A percentile compares a stretch with the other conserved stretches of the same genome.
Evolutionary conservation across 2,797 vertebrate species (phyloP).

Genomic region (Todus mexicanus): DNA sequence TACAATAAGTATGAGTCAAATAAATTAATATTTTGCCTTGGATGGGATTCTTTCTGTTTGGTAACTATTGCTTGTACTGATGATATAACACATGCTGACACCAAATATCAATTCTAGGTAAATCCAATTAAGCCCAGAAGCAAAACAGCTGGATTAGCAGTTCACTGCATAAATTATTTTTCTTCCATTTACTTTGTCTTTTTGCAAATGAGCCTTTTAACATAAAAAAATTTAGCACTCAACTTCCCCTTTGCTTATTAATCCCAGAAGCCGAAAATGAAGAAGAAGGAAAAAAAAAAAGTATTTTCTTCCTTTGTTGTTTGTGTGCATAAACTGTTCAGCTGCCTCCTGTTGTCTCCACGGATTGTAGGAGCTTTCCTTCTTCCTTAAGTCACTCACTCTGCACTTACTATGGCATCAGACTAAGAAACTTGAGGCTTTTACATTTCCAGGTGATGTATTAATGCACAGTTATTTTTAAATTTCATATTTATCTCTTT

Average conservation of each 20-base stretch:
- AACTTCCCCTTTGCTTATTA: slow-evolving; percentile 44
- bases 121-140: slow-evolving; percentile 73
- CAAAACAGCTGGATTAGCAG: slow-evolving; percentile 73
- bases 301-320: neutral
- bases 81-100: slow-evolving; percentile 66
- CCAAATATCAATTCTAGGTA: slow-evolving; percentile 72
- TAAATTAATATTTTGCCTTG: slow-evolving; percentile 46
- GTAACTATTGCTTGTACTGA: slow-evolving; percentile 54
- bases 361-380: neutral
- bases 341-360: neutral
- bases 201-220: slow-evolving; percentile 72
- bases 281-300: neutral
- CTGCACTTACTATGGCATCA: neutral
- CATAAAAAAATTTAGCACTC: slow-evolving; percentile 55
- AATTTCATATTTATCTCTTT: neutral
- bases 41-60: slow-evolving; percentile 30
- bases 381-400: neutral
- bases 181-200: slow-evolving; percentile 69
- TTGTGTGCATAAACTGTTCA: neutral
- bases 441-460: neutral
- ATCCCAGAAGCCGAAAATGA: slow-evolving; percentile 52
- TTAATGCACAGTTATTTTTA: neutral
- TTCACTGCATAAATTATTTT: slow-evolving; percentile 72
- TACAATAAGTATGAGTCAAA: slow-evolving; percentile 36
- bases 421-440: neutral